Base-by-base conservation (phyloP, 2,113 vertebrate genomes). In the Pterocles burchelli region DNA sequence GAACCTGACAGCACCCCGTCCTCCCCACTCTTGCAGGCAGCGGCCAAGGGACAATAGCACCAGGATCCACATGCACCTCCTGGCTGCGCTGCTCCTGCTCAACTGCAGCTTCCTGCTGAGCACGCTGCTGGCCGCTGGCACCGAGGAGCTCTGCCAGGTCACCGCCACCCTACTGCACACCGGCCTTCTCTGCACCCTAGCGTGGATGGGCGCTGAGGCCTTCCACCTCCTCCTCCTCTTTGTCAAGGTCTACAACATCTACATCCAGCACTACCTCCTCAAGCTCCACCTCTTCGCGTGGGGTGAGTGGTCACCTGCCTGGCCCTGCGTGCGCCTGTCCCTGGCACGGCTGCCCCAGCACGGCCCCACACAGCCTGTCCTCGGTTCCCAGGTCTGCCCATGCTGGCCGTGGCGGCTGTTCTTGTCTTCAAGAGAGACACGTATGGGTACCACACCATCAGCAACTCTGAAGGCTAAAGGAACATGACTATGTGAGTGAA, bases 281-380 rank as follows among this genome's bases (percentile, higher is more conserved):
- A 86, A 90, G 82, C 82, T 93, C 63, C 82, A 58, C 46, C n/a
- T 89, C 58, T 86, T 65, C 1, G 33, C 59, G 7, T 93, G 85
- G 90, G 85, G 91, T 93, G 66, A 93, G 85, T 38, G 28, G 41
- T 24, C 28, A 31, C 13, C 29, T 0, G 1, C 31, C 34, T 1
- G 3, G 20, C 24, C n/a, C 36, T 36, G 55, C 41, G 41, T 13
- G 22, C 17, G 9, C 41, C 70, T 65, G 75, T 58, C 28, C 2
- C 1, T 0, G 2, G 45, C 52, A 17, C 0, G 2, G 77, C 52
- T 38, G 36, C 38, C 38, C 59, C 0, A 2, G 48, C 61, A 22
- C 2, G 1, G 26, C 26, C 22, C 18, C 77, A 46, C 63, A 17
- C 57, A 10, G 36, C 43, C 43, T 70, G 16, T 45, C 26, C 48